A percentile compares a stretch with the other conserved stretches of the same genome.
Conservation (phyloP, 64 coral and sea anemone species). For the Trachythela sp. region DNA sequence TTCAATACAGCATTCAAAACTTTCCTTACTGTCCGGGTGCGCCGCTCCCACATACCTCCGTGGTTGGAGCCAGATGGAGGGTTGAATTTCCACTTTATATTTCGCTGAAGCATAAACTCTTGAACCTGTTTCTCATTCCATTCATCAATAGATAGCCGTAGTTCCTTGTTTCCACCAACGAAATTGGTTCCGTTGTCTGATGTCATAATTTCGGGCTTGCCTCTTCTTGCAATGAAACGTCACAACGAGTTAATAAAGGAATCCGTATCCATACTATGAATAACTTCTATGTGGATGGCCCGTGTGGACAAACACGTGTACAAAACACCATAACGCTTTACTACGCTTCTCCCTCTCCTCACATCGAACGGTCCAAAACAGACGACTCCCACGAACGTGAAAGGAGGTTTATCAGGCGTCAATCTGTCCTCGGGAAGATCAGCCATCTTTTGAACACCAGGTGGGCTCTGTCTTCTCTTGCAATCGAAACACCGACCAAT, state of each 20-base stretch:
- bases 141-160: background rate
- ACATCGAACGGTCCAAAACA: conserved; percentile 48
- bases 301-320: background rate
- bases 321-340: conserved; percentile 43
- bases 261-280: too few species aligned
- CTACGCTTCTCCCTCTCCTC: background rate
- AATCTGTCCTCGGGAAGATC: too few species aligned
- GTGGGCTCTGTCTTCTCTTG: too few species aligned
- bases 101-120: background rate
- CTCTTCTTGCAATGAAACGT: background rate
- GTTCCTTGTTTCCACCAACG: background rate
- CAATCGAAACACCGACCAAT: conserved; percentile 24
- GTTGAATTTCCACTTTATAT: background rate
- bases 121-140: background rate
- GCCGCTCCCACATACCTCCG: background rate
- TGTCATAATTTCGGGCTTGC: background rate
- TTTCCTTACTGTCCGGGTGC: background rate
- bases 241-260: background rate
- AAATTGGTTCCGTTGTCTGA: background rate
- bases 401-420: too few species aligned
- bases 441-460: too few species aligned
- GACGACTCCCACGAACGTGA: conserved; percentile 51
- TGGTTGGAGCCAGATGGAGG: background rate
- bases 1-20: background rate
- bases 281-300: too few species aligned